phyloP scores from a whole-genome alignment of 2,888 invertebrate genomes.

The Pyrrhosoma nymphula region DNA sequence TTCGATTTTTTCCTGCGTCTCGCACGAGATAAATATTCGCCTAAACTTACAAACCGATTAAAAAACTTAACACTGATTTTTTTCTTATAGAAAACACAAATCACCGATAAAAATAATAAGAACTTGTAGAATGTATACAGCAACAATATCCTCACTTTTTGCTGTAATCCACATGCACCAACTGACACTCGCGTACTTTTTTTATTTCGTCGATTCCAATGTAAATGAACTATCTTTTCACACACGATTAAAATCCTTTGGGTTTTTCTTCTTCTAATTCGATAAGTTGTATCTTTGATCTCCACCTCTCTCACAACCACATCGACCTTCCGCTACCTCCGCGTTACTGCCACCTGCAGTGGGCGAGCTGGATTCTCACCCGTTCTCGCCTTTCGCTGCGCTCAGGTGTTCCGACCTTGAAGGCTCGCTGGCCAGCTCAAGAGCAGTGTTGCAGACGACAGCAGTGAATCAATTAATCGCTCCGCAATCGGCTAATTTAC shows the following conservation, averaged over 20 bases:
- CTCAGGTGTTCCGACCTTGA: conserved; percentile 43
- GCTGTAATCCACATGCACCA: neutral
- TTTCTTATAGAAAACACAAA: neutral
- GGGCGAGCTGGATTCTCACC: neutral
- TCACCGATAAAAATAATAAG: neutral
- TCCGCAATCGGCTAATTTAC: too few relatives aligned
- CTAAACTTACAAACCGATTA: too few relatives aligned
- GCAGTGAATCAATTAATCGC: neutral
- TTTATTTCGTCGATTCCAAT: neutral
- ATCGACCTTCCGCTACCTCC: neutral
- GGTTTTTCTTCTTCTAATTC: neutral
- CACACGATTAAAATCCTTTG: neutral
- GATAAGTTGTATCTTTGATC: neutral
- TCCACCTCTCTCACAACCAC: neutral
- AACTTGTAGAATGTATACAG: neutral
- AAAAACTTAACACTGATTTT: neutral
- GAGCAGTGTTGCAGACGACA: conserved; percentile 4
- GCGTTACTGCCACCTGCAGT: conserved; percentile 13
- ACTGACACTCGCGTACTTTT: neutral
- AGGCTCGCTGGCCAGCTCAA: conserved; percentile 28
- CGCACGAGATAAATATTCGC: neutral
- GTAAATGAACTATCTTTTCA: neutral
- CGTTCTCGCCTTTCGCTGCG: neutral
- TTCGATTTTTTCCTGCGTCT: neutral
- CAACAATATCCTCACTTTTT: neutral